Base-by-base conservation (phyloP, 2,797 vertebrate genomes). In the Pogoniulus pusillus region DNA sequence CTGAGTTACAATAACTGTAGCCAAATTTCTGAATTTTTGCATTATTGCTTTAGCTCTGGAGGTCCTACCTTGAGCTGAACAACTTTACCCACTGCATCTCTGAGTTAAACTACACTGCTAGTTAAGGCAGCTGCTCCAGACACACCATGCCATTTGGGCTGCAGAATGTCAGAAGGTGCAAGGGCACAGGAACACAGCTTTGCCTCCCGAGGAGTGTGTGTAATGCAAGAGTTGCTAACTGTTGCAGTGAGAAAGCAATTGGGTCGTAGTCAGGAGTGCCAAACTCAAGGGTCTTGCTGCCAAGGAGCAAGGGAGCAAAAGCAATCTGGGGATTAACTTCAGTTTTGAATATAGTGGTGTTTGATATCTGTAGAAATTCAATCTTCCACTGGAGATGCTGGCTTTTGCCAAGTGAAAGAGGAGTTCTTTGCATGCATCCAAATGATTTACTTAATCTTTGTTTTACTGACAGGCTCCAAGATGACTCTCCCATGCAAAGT, bases 401-500 rank as follows among this genome's bases (percentile, higher is more conserved):
- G 16, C 49, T 89, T 89, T 85, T 63, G 93, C 18, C 6, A 16
- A 57, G 65, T n/a, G 18, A n/a, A 84, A 39, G 41, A 51, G 12
- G 41, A 84, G 26, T 30, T 90, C 58, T 89, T 59, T 29, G 3
- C 22, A 18, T 23, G 10, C 58, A 30, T 16, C 39, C 27, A 35
- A 79, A n/a, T 16, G 5, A 1, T 2, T 57, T 78, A 75, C 69
- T 83, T 24, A 54, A 16, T 15, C 14, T 73, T 90, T 71, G 57
- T 74, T 82, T 68, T 64, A n/a, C 59, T 24, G 39, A 39, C 39
- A 99, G 99, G 98, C 29, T 98, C 98, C 43, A 98, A 83, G 69
- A 76, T 99, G 96, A 97, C 96, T 30, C 95, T 99, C 51, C 96
- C 96, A 0, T 99, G 99, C 91, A 97, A 95, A 76, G 99, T 98